Evolutionary conservation across 2,113 vertebrate genomes (phyloP), one percentile per base, ranked within the genome.

Genomic region (Paratilapia polleni): DNA sequence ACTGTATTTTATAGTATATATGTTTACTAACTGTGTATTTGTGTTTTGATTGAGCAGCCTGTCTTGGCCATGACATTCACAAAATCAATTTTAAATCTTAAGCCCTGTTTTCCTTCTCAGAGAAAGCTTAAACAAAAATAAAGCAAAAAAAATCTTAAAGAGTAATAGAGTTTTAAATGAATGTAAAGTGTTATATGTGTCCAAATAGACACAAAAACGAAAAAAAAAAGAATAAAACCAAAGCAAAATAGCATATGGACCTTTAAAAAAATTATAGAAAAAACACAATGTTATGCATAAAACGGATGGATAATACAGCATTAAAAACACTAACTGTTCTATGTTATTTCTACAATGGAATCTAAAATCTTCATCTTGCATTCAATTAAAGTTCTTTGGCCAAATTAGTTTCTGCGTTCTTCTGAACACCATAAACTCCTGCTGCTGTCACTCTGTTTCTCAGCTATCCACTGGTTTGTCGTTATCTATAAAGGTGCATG

Each of bases 401-500:
- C 22, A 63, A 73, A 74, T 80, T 10, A 79, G 47, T 84, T 82
- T 82, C 52, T 3, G 19, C 10, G 9, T 49, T 66, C 3, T 2
- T 47, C 24, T 60, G 14, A 70, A 38, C 12, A 34, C 3, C 11
- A 8, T 73, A 52, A 87, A 83, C 0, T 80, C n/a, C 38, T 24
- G 11, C 4, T 31, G 5, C 22, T 84, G 56, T 43, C 85, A 14
- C 54, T 79, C 62, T 66, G 81, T 75, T 75, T 66, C 73, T 81
- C 75, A 66, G 66, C 49, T 20, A 22, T 62, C 7, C 26, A 9
- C 70, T 56, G 43, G 8, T 66, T 75, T 57, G 66, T 80, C 85
- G 82, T 87, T 82, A 88, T 87, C 84, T 80, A 14, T 47, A 79
- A 84, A 81, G 84, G 41, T 70, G 87, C 88, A 89, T 92, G 75